Conservation (phyloP, 2,797 vertebrate species). For the Prunella strophiata region DNA sequence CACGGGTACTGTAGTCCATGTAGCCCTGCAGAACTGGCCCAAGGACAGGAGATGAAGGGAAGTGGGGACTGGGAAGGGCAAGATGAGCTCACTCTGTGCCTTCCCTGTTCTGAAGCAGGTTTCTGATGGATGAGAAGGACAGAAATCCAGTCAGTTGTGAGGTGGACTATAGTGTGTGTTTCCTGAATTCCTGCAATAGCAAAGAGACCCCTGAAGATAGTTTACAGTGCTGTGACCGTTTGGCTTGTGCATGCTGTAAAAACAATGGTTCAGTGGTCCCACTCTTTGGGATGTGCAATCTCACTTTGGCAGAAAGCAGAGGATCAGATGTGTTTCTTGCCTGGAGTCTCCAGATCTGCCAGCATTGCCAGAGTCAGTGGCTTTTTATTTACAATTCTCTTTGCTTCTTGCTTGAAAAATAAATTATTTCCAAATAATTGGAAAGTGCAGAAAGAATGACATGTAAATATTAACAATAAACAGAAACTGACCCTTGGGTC, state of each 20-base stretch:
- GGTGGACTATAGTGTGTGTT: neutral
- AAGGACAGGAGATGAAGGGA: neutral
- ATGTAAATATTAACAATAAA: neutral
- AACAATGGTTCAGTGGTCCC: neutral
- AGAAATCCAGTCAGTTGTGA: neutral
- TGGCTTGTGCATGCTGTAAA: neutral
- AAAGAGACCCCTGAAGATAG: neutral
- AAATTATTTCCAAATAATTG: neutral
- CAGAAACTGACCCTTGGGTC: neutral
- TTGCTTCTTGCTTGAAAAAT: neutral
- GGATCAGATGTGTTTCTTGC: neutral
- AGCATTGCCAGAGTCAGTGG: neutral
- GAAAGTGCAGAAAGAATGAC: neutral
- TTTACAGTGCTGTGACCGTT: neutral
- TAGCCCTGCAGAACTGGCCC: neutral
- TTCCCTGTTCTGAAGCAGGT: neutral
- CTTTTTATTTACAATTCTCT: neutral
- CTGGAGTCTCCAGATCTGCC: neutral
- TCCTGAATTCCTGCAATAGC: neutral
- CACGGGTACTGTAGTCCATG: rapidly evolving
- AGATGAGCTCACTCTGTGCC: neutral
- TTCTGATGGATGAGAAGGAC: neutral
- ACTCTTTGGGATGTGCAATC: neutral
- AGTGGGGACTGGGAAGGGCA: neutral
- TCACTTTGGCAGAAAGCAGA: neutral